These are phyloP conservation scores for Plecotus auritus DNA, from an alignment of 2,113 vertebrate species.

Conservation along the genomic window DNA sequence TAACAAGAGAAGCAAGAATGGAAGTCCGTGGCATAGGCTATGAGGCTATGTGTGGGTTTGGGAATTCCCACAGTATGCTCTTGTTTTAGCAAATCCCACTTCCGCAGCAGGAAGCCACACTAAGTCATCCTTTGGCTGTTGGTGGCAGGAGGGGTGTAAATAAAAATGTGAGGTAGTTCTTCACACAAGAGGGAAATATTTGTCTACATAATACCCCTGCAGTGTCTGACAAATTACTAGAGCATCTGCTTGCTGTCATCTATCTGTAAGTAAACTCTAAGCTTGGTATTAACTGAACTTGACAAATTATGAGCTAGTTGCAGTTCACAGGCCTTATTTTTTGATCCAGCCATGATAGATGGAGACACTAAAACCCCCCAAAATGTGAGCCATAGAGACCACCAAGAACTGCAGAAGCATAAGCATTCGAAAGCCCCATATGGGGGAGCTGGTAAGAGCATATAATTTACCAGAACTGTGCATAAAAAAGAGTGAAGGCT, in stretches of 20 bases:
- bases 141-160: not conserved
- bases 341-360: not conserved
- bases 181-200: constrained; percentile 35
- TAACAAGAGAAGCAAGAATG: not conserved
- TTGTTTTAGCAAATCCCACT: not conserved
- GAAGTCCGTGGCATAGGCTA: not conserved
- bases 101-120: not conserved
- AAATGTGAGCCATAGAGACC: not conserved
- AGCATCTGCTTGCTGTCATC: constrained; percentile 13
- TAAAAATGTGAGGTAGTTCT: constrained; percentile 48
- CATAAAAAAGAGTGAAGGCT: not conserved
- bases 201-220: constrained; percentile 21
- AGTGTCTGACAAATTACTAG: constrained; percentile 7
- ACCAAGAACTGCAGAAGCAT: not conserved
- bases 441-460: not conserved
- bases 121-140: not conserved
- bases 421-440: not conserved
- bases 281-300: constrained; percentile 10
- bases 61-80: not conserved
- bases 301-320: not conserved
- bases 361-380: not conserved
- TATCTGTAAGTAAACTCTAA: constrained; percentile 14
- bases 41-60: not conserved
- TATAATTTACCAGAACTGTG: not conserved
- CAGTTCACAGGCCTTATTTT: constrained; percentile 11